Conservation (phyloP, 2,888 invertebrate genomes). For the Cybosia mesomella region DNA sequence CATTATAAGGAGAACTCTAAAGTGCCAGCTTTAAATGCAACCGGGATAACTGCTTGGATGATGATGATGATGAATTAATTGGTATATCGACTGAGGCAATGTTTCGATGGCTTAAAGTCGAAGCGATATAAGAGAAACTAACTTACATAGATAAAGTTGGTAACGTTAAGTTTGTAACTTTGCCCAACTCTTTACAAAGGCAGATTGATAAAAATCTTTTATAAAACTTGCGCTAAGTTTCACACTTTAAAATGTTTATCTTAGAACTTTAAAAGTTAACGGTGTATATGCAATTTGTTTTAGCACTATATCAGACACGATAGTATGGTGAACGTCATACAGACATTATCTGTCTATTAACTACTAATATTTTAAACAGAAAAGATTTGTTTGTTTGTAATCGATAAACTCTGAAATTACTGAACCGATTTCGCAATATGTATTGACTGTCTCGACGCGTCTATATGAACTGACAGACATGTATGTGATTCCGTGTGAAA, state of each 20-base stretch:
- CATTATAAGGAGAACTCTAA: too few species aligned
- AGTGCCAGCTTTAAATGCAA: too few species aligned
- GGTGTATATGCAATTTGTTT: conserved; percentile 32
- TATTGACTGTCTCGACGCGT: too few species aligned
- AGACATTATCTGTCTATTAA: too few species aligned
- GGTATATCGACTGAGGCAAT: not conserved
- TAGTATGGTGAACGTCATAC: too few species aligned
- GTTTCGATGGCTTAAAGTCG: not conserved
- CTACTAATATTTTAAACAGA: too few species aligned
- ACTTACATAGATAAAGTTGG: conserved; percentile 1
- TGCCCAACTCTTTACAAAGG: conserved; percentile 27
- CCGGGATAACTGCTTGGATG: too few species aligned
- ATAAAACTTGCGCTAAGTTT: conserved; percentile 40
- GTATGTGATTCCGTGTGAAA: too few species aligned
- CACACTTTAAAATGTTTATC: conserved; percentile 45
- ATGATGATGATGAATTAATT: not conserved
- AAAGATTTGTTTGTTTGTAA: too few species aligned
- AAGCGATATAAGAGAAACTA: conserved; percentile 7
- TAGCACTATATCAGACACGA: not conserved
- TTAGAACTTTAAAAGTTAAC: conserved; percentile 37
- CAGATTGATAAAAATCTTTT: conserved; percentile 28
- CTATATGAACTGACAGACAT: too few species aligned
- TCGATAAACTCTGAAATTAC: too few species aligned
- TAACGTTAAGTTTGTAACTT: conserved; percentile 30
- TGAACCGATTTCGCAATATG: too few species aligned